Percentiles rank a stretch among this genome's conserved stretches.
Evolutionary conservation across 1,140 invertebrate genomes (phyloP).

Genomic region (Hyles euphorbiae): DNA sequence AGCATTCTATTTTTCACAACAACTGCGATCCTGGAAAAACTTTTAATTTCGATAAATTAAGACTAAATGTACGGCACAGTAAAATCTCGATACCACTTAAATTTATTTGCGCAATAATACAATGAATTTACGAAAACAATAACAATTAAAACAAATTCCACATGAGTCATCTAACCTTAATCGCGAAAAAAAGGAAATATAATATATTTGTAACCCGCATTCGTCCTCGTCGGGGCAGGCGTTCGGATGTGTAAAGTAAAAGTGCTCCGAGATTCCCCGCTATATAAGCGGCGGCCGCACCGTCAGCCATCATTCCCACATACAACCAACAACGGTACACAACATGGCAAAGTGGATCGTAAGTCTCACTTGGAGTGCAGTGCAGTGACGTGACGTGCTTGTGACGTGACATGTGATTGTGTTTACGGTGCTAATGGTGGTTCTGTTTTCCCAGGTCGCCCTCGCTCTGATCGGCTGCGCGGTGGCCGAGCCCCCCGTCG

Average conservation of each 20-base stretch:
- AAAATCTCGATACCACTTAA: too few species aligned
- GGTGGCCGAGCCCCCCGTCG: slow-evolving; percentile 67
- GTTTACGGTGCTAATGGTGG: not conserved
- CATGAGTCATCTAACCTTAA: too few species aligned
- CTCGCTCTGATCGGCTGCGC: slow-evolving; percentile 69
- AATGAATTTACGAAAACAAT: too few species aligned
- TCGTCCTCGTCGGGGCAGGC: slow-evolving; percentile 44
- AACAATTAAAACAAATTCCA: too few species aligned
- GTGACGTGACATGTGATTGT: not conserved
- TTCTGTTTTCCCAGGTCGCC: slow-evolving; percentile 51
- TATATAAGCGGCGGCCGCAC: slow-evolving; percentile 52
- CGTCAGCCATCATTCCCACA: slow-evolving; percentile 46
- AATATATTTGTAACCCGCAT: slow-evolving; percentile 45
- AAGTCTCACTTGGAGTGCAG: slow-evolving; percentile 55
- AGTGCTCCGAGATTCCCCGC: slow-evolving; percentile 51
- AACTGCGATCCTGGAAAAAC: too few species aligned
- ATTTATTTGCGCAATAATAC: too few species aligned
- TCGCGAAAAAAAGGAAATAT: slow-evolving; percentile 23
- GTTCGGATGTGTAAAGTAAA: slow-evolving; percentile 58
- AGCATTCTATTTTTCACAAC: too few species aligned
- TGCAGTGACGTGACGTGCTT: slow-evolving; percentile 34
- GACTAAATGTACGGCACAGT: too few species aligned
- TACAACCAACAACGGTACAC: slow-evolving; percentile 35
- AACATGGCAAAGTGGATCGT: slow-evolving; percentile 69
- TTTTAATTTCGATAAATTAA: too few species aligned